These are phyloP conservation scores for Pseudolycoriella hygida DNA, from an alignment of 2,888 invertebrate species.

Conservation along the genomic window DNA sequence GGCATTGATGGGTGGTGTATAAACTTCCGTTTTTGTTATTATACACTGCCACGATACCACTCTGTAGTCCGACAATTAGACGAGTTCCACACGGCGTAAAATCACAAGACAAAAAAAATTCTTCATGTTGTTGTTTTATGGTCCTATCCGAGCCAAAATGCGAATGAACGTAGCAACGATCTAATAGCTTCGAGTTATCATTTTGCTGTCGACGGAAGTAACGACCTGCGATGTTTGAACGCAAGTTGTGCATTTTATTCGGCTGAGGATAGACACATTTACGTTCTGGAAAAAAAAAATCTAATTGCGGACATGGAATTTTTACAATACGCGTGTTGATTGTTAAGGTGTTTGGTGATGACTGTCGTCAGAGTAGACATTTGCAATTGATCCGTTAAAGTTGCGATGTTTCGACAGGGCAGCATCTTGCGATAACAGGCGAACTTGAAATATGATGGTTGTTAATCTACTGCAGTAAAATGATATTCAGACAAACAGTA, in stretches of 20 bases:
- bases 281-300: slow-evolving; percentile 87
- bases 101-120: slow-evolving; percentile 57
- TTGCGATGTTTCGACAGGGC: too few relatives aligned
- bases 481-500: too few relatives aligned
- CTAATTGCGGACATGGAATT: too few relatives aligned
- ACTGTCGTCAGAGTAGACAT: slow-evolving; percentile 83
- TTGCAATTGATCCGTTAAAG: too few relatives aligned
- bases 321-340: slow-evolving; percentile 97
- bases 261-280: slow-evolving; percentile 82
- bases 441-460: too few relatives aligned
- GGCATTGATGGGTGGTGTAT: slow-evolving; percentile 44
- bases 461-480: too few relatives aligned
- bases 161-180: slow-evolving; percentile 70
- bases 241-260: too few relatives aligned
- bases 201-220: slow-evolving; percentile 39
- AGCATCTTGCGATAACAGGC: too few relatives aligned
- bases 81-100: slow-evolving; percentile 43
- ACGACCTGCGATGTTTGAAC: too few relatives aligned
- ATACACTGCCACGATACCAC: slow-evolving; percentile 79
- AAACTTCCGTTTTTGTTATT: slow-evolving; percentile 76
- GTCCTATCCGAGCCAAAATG: slow-evolving; percentile 60
- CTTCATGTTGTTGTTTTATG: slow-evolving; percentile 49
- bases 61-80: slow-evolving; percentile 75
- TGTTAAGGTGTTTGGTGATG: slow-evolving; percentile 88
- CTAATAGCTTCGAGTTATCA: slow-evolving; percentile 41